Conservation (phyloP, 2,888 invertebrate genomes). For the Acleris cristana region DNA sequence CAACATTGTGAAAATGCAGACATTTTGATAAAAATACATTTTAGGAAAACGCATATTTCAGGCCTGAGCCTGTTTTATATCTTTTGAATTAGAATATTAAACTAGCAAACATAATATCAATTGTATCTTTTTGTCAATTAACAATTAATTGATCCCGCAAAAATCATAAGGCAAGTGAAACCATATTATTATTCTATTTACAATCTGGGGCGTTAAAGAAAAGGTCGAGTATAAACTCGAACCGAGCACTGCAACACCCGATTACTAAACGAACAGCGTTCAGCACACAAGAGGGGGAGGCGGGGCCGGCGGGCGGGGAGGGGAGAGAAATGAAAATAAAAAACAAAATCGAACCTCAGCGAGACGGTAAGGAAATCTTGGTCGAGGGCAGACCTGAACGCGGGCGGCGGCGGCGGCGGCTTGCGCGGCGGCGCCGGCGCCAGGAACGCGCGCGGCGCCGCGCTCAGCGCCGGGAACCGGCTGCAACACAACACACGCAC, state of each 20-base stretch:
- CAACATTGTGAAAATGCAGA: too few species aligned
- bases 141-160: background rate
- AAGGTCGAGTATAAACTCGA: too few species aligned
- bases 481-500: constrained; percentile 44
- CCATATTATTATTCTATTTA: too few species aligned
- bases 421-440: constrained; percentile 82
- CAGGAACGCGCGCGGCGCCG: constrained; percentile 57
- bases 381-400: constrained; percentile 87
- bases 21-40: too few species aligned
- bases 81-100: too few species aligned
- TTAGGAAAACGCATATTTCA: too few species aligned
- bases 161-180: background rate
- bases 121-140: too few species aligned
- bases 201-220: background rate
- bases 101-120: too few species aligned
- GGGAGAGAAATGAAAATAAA: constrained; percentile 53
- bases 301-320: constrained; percentile 5
- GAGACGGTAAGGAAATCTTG: constrained; percentile 88
- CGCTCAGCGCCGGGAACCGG: constrained; percentile 68
- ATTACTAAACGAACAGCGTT: background rate
- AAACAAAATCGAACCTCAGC: constrained; percentile 85
- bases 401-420: constrained; percentile 85
- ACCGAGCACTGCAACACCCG: too few species aligned
- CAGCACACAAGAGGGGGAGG: constrained; percentile 16
- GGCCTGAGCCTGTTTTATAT: too few species aligned